Conservation (phyloP, 2,797 vertebrate species). For the Sebastes taczanowskii region DNA sequence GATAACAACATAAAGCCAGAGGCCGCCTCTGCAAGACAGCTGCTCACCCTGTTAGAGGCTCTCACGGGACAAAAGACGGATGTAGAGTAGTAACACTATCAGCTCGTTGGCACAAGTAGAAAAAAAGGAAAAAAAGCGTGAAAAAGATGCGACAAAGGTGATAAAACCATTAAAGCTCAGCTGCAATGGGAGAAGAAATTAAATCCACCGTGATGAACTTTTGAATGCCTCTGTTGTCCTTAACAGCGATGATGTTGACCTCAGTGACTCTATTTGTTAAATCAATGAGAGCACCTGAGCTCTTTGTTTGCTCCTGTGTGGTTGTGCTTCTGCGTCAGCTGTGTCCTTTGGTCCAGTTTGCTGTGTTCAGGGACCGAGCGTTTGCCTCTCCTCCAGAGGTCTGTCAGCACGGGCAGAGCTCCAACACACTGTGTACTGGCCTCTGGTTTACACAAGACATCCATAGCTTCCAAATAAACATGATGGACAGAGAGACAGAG, state of each 20-base stretch:
- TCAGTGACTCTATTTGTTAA: neutral
- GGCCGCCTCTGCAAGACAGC: neutral
- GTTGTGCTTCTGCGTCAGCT: neutral
- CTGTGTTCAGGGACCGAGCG: conserved; percentile 3
- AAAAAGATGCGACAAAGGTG: neutral
- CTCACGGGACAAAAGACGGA: neutral
- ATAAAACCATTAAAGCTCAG: neutral
- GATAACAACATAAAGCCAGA: neutral
- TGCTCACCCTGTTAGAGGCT: conserved; percentile 1
- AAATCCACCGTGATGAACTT: neutral
- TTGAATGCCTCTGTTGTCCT: neutral
- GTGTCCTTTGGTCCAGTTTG: conserved; percentile 44
- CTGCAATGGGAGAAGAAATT: neutral
- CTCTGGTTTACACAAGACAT: conserved; percentile 46
- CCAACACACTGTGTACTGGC: conserved; percentile 33
- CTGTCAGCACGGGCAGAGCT: conserved; percentile 36
- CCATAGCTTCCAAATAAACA: conserved; percentile 42
- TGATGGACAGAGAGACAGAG: neutral
- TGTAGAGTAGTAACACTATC: neutral
- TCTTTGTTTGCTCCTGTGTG: neutral
- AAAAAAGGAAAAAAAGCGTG: neutral
- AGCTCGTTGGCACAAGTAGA: neutral
- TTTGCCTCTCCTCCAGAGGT: conserved; percentile 16
- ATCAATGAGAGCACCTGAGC: neutral
- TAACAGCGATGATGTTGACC: neutral